Evolutionary conservation across 2,113 vertebrate genomes (phyloP).

Genomic region (Heterochromis multidens): DNA sequence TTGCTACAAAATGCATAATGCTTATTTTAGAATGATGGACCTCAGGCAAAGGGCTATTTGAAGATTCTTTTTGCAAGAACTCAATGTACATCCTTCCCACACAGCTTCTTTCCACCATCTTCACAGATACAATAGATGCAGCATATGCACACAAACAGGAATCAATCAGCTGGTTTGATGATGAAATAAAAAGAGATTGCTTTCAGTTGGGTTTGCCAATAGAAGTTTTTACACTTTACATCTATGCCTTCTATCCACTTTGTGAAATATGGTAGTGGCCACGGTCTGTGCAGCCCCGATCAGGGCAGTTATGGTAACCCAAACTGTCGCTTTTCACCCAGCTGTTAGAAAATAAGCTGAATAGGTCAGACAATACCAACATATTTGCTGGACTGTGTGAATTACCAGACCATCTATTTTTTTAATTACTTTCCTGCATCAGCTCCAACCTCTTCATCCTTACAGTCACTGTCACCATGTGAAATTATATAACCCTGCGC

Average conservation of each 20-base stretch:
- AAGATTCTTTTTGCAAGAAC: not conserved
- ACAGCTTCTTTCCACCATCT: not conserved
- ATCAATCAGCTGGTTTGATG: slow-evolving; percentile 7
- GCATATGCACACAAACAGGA: not conserved
- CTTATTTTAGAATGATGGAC: not conserved
- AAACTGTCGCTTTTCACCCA: slow-evolving; percentile 16
- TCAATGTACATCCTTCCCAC: not conserved
- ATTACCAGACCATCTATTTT: slow-evolving; percentile 27
- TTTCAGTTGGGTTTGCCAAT: slow-evolving; percentile 30
- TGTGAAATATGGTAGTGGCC: slow-evolving; percentile 23
- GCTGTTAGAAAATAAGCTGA: slow-evolving; percentile 27
- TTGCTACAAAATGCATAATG: not conserved
- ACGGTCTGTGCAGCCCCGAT: slow-evolving; percentile 8
- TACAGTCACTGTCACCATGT: slow-evolving; percentile 43
- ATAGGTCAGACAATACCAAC: slow-evolving; percentile 45
- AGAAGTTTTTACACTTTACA: slow-evolving; percentile 27
- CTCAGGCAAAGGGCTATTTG: not conserved
- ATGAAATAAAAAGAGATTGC: slow-evolving; percentile 28
- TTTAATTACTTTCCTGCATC: slow-evolving; percentile 24
- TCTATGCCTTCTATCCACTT: slow-evolving; percentile 12
- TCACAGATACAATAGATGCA: not conserved
- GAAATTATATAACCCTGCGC: slow-evolving; percentile 45
- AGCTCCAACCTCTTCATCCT: not conserved
- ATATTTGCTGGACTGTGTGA: not conserved
- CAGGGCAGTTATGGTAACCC: slow-evolving; percentile 51